Conservation (phyloP, 2,888 invertebrate species). For the Micoletzkya japonica region DNA sequence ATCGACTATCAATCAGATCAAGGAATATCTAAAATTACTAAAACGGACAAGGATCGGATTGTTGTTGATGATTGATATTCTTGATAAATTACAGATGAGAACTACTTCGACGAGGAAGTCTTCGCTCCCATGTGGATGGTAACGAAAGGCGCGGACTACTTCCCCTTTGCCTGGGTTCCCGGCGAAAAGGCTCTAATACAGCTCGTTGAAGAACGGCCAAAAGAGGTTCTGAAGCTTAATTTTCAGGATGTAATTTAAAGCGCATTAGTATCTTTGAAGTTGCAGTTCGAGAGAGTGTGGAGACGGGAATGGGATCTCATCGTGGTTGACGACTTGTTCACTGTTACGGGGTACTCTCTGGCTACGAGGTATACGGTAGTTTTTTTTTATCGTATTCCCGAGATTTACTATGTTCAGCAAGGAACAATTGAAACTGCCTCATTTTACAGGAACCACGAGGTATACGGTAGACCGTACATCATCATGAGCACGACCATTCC, state of each 20-base stretch:
- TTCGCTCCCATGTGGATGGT: slow-evolving; percentile 18
- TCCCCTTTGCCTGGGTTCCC: slow-evolving; percentile 17
- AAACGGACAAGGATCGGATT: background rate
- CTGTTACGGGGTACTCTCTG: slow-evolving; percentile 34
- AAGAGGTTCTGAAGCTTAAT: too few species aligned
- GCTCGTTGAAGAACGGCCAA: background rate
- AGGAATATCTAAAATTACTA: too few species aligned
- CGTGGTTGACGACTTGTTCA: slow-evolving; percentile 42
- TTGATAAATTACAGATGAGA: background rate
- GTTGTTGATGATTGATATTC: too few species aligned
- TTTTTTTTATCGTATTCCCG: background rate
- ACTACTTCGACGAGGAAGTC: slow-evolving; percentile 23
- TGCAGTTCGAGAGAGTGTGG: slow-evolving; percentile 30
- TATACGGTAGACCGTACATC: slow-evolving; percentile 11
- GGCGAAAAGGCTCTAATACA: slow-evolving; percentile 3
- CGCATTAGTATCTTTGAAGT: too few species aligned
- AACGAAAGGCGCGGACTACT: slow-evolving; percentile 15
- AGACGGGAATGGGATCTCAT: slow-evolving; percentile 41
- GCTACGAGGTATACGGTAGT: slow-evolving; percentile 5
- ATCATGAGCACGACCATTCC: slow-evolving; percentile 16
- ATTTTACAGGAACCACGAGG: slow-evolving; percentile 2
- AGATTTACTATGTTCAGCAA: background rate
- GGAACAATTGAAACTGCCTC: background rate
- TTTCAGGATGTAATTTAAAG: too few species aligned
- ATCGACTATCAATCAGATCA: too few species aligned